Conservation (phyloP, 2,113 vertebrate genomes). For the Ceratotherium simum region DNA sequence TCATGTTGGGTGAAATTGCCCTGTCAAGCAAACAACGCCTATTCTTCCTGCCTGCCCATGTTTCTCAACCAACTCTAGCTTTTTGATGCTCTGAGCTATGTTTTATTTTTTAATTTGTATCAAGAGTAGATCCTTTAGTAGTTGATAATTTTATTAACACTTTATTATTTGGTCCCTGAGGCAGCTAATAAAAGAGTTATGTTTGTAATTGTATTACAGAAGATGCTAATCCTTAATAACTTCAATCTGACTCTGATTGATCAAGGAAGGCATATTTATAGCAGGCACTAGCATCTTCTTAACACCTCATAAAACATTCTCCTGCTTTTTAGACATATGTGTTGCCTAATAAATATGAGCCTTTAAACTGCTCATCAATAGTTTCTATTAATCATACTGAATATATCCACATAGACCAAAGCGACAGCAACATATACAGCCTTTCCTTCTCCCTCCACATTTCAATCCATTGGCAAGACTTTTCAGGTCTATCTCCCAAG, state of each 20-base stretch:
- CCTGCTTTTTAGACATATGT: background rate
- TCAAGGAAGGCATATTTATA: conserved; percentile 15
- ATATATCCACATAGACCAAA: background rate
- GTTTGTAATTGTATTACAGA: conserved; percentile 34
- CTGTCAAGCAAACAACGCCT: conserved; percentile 26
- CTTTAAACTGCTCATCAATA: background rate
- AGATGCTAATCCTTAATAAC: conserved; percentile 49
- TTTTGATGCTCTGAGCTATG: background rate
- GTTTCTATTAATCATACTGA: conserved; percentile 19
- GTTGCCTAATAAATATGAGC: conserved; percentile 30
- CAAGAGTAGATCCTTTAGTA: background rate
- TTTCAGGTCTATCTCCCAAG: conserved; percentile 17
- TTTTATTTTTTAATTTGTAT: conserved; percentile 9
- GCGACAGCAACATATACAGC: background rate
- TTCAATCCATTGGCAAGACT: background rate
- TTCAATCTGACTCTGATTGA: background rate
- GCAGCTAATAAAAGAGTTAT: background rate
- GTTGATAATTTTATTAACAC: conserved; percentile 27
- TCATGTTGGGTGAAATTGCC: background rate
- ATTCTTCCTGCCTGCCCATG: background rate
- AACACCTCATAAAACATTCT: background rate
- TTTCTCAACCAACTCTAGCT: conserved; percentile 31
- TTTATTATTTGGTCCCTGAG: conserved; percentile 53
- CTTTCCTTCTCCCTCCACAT: background rate
- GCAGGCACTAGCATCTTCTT: background rate